Evolutionary conservation across 2,797 vertebrate species (phyloP).

Genomic region (Poliocrania exsul): DNA sequence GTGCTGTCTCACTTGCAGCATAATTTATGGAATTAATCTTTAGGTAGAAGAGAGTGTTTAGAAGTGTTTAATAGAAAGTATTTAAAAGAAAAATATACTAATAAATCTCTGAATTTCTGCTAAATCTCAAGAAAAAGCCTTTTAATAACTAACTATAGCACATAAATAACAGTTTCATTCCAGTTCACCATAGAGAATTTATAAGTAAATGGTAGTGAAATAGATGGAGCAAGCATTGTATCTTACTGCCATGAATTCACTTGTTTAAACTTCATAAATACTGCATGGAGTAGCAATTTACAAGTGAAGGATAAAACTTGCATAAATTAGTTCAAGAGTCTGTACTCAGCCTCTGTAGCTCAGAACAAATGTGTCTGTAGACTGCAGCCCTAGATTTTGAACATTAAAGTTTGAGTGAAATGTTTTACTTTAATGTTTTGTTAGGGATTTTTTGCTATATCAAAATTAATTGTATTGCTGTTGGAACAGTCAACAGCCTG

Average conservation of each 20-base stretch:
- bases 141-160: neutral
- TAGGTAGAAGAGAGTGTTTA: neutral
- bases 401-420: neutral
- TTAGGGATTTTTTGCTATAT: neutral
- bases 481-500: neutral
- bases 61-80: neutral
- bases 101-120: neutral
- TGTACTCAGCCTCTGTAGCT: neutral
- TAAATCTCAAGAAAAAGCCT: neutral
- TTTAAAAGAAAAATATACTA: neutral
- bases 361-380: neutral
- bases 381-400: neutral
- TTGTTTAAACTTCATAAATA: neutral
- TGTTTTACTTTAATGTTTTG: neutral
- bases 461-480: neutral
- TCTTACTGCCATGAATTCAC: neutral
- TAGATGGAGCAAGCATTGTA: neutral
- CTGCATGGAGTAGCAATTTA: neutral
- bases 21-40: neutral
- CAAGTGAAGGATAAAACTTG: neutral
- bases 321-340: neutral
- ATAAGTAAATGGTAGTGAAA: neutral
- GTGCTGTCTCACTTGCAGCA: neutral
- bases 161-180: neutral
- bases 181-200: neutral